These are phyloP conservation scores for Ptilonorhynchus violaceus DNA, from an alignment of 2,113 vertebrate species.

Conservation along the genomic window DNA sequence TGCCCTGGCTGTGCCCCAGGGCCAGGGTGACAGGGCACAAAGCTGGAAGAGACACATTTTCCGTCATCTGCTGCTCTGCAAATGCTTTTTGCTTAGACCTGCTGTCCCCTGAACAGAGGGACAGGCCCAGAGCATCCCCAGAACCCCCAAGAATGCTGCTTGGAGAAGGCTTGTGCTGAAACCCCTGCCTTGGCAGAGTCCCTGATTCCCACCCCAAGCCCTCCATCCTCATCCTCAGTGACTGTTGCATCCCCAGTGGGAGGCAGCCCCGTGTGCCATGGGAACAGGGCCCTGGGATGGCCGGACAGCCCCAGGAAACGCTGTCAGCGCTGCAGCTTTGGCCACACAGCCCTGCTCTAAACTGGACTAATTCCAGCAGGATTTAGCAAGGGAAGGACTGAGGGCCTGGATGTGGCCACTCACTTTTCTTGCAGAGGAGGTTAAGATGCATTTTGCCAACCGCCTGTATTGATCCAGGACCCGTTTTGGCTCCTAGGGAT, in stretches of 20 bases:
- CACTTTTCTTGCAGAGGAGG: rapidly evolving
- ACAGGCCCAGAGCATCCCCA: neutral
- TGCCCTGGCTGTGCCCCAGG: neutral
- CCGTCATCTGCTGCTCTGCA: neutral
- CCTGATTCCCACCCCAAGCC: neutral
- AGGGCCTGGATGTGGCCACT: neutral
- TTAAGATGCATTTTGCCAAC: neutral
- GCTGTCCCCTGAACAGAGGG: neutral
- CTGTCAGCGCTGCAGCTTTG: neutral
- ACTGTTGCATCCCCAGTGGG: neutral
- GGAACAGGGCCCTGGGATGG: neutral
- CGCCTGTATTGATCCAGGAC: neutral
- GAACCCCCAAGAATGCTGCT: neutral
- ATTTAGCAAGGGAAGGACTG: neutral
- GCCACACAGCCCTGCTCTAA: rapidly evolving
- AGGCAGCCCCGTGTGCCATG: neutral
- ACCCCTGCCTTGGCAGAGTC: neutral
- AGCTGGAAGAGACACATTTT: neutral
- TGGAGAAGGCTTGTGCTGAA: neutral
- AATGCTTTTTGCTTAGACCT: neutral
- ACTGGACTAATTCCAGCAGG: neutral
- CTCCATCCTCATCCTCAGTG: neutral
- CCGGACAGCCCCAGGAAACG: rapidly evolving
- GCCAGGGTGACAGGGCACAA: rapidly evolving
- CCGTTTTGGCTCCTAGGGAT: neutral